Conservation (phyloP, 2,797 vertebrate species). For the Miichthys miiuy region DNA sequence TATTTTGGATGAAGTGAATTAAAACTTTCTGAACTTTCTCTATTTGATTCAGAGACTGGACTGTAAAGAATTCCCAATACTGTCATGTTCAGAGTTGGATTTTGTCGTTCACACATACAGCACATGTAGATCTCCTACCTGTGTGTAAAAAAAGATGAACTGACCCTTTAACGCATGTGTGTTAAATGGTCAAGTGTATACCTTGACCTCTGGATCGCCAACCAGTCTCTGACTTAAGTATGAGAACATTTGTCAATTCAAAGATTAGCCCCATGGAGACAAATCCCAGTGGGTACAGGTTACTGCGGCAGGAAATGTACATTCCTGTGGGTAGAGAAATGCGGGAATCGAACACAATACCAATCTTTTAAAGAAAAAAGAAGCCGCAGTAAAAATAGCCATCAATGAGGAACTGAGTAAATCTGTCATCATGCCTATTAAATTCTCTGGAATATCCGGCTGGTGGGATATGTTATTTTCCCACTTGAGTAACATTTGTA, state of each 20-base stretch:
- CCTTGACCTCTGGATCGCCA: neutral
- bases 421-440: conserved; percentile 83
- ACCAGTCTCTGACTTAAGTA: conserved; percentile 6
- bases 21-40: neutral
- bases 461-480: conserved; percentile 50
- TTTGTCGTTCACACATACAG: neutral
- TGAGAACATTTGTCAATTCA: conserved; percentile 39
- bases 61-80: neutral
- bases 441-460: conserved; percentile 71
- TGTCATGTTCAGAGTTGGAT: neutral
- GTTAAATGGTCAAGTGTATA: neutral
- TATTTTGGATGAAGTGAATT: conserved; percentile 10
- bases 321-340: conserved; percentile 66
- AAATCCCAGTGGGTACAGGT: conserved; percentile 65
- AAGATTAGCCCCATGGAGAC: conserved; percentile 34
- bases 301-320: conserved; percentile 66
- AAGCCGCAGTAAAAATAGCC: conserved; percentile 79
- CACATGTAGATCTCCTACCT: neutral
- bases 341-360: conserved; percentile 81
- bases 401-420: conserved; percentile 78
- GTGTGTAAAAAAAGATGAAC: neutral
- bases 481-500: conserved; percentile 59
- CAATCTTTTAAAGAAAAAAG: conserved; percentile 49
- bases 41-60: neutral
- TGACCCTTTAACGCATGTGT: neutral